Evolutionary conservation across 2,888 invertebrate species (phyloP).

Genomic region (Entomobrya proxima): DNA sequence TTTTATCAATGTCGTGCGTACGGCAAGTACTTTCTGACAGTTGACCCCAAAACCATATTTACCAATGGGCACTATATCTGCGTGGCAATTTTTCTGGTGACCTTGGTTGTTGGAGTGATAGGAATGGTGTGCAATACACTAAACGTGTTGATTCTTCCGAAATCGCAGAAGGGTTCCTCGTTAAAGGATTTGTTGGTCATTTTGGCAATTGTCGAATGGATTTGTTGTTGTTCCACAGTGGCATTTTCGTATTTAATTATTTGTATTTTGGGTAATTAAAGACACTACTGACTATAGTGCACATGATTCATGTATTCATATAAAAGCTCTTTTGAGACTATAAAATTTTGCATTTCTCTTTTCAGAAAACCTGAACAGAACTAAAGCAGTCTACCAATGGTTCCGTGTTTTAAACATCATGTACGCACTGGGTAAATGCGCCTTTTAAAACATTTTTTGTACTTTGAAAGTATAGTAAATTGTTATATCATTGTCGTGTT

Average conservation of each 20-base stretch:
- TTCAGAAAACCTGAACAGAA: conserved; percentile 44
- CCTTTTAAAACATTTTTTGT: background rate
- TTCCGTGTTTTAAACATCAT: conserved; percentile 37
- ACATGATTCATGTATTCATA: background rate
- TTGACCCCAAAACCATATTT: background rate
- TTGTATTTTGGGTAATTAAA: conserved; percentile 30
- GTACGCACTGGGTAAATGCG: background rate
- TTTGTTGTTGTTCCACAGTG: conserved; percentile 14
- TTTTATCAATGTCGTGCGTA: conserved; percentile 26
- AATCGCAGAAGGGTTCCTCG: background rate
- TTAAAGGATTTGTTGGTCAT: conserved; percentile 25
- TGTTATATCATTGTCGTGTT: background rate
- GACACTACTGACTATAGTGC: no score
- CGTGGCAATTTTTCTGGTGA: background rate
- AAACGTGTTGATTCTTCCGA: background rate
- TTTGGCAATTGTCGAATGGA: conserved; percentile 28
- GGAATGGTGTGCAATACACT: conserved; percentile 18
- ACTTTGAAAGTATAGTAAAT: background rate
- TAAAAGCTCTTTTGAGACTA: background rate
- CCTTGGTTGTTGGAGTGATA: background rate
- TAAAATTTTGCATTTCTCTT: no score
- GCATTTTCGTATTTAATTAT: conserved; percentile 12
- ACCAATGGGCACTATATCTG: conserved; percentile 33
- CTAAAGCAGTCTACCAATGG: background rate
- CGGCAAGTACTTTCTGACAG: conserved; percentile 3